A percentile compares a stretch with the other conserved stretches of the same genome.
Evolutionary conservation across 2,113 vertebrate species (phyloP).

Genomic region (Boulengeromyrus knoepffleri): DNA sequence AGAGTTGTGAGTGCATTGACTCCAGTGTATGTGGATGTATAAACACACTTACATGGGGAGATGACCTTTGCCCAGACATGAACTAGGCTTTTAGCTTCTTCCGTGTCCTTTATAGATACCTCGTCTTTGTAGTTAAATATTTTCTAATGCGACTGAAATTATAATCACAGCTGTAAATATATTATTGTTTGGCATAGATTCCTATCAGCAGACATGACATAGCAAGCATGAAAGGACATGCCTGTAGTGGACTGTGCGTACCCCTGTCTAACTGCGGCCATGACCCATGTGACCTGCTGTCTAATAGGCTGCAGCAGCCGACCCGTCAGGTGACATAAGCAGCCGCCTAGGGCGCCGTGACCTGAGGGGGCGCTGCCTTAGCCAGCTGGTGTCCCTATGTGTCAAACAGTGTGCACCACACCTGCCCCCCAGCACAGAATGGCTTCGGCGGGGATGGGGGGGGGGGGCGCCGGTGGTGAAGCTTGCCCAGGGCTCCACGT

Average conservation of each 20-base stretch:
- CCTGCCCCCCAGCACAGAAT: no score
- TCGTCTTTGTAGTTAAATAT: background rate
- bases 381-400: no score
- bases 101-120: background rate
- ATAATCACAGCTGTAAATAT: background rate
- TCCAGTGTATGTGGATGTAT: background rate
- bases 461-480: no score
- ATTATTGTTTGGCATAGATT: background rate
- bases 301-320: background rate
- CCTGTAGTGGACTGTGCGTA: background rate
- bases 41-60: background rate
- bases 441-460: no score
- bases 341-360: no score
- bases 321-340: no score
- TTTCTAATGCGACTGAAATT: background rate
- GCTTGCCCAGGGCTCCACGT: no score
- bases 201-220: background rate
- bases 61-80: background rate
- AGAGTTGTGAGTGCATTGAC: conserved; percentile 45
- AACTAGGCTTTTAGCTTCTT: background rate
- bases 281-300: background rate
- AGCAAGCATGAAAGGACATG: background rate
- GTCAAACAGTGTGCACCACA: no score
- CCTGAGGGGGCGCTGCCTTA: no score
- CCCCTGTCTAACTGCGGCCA: background rate